Evolutionary conservation across 2,113 vertebrate genomes (phyloP).

Genomic region (Gallinago paraguaiae): DNA sequence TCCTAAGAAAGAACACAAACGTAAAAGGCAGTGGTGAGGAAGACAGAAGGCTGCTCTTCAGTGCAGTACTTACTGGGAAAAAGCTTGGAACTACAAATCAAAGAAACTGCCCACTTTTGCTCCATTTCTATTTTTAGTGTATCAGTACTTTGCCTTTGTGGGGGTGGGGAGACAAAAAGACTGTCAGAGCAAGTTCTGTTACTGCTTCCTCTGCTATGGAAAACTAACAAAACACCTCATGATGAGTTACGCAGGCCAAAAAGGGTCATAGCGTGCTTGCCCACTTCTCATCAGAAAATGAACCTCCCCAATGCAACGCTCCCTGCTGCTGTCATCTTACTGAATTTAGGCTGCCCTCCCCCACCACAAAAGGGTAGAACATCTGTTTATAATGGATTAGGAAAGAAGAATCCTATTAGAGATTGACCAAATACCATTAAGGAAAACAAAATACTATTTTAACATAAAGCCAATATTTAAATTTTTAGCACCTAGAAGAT

Average conservation of each 20-base stretch:
- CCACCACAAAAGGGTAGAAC: background rate
- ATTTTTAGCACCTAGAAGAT: background rate
- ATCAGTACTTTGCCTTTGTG: background rate
- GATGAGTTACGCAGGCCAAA: background rate
- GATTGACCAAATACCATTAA: background rate
- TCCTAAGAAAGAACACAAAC: background rate
- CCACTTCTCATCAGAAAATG: background rate
- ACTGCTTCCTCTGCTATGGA: background rate
- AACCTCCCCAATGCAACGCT: background rate
- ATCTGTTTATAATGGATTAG: slow-evolving; percentile 36
- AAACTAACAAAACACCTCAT: background rate
- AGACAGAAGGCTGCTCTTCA: background rate
- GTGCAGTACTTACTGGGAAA: background rate
- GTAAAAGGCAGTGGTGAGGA: background rate
- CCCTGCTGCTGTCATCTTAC: background rate
- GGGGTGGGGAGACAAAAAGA: background rate
- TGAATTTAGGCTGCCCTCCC: slow-evolving; percentile 7
- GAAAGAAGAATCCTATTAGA: slow-evolving; percentile 36
- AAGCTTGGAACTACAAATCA: background rate
- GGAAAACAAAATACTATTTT: slow-evolving; percentile 15
- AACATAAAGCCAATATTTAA: background rate
- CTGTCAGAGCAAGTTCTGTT: background rate
- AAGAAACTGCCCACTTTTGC: background rate
- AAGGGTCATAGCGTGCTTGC: background rate
- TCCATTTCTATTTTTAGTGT: background rate